Evolutionary conservation across 2,113 vertebrate species (phyloP).

Genomic region (Vidua macroura): DNA sequence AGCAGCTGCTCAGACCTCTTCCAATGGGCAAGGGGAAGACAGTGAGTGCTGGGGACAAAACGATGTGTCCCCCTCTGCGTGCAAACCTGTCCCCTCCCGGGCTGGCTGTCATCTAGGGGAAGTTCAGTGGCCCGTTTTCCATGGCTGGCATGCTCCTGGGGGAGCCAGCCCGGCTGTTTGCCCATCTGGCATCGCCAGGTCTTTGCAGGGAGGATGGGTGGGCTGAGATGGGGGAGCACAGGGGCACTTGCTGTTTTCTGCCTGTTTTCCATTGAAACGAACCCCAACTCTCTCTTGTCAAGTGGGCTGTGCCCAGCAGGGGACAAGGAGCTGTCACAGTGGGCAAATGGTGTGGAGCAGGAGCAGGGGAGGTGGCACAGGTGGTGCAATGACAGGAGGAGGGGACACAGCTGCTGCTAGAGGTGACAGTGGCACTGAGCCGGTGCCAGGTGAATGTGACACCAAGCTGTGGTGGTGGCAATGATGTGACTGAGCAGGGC

Average conservation of each 20-base stretch:
- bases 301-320: not conserved
- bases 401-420: not conserved
- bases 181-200: constrained; percentile 1
- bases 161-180: not conserved
- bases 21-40: fast-evolving
- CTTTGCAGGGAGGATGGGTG: not conserved
- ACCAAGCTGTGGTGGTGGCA: not conserved
- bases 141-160: not conserved
- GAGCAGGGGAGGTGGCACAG: not conserved
- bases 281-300: not conserved
- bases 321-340: not conserved
- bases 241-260: not conserved
- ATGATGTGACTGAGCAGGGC: not conserved
- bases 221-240: not conserved
- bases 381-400: not conserved
- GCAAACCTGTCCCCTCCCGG: not conserved
- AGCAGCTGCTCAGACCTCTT: not conserved
- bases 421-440: not conserved
- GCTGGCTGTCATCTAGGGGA: not conserved
- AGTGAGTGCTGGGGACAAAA: not conserved
- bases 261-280: fast-evolving
- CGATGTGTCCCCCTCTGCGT: fast-evolving
- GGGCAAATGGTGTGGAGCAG: not conserved
- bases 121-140: not conserved
- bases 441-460: not conserved